Evolutionary conservation across 1,140 invertebrate genomes (phyloP), one percentile per base, ranked within the genome.

Genomic region (Dendrolimus punctatus): DNA sequence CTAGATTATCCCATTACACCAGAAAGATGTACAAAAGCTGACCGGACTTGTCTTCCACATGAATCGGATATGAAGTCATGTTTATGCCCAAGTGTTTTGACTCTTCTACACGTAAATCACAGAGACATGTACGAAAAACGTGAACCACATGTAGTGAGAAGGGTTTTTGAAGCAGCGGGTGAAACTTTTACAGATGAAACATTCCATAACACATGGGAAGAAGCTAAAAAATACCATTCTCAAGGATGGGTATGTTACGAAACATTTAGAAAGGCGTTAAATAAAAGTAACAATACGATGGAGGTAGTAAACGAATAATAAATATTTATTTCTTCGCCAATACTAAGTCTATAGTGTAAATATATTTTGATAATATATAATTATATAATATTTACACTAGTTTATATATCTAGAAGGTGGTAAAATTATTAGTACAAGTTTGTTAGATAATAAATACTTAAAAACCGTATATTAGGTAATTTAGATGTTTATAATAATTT

Each of bases 51-150:
- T 44, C 63, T 86, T 8, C 72, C 74, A 37, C 74, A 85, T n/a
- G 80, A 85, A 64, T 73, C 72, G 40, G 78, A 83, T 61, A 63
- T 74, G 52, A 83, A 71, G 60, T 58, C 75, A 8, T 78, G 75
- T 61, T 36, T 86, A 6, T 54, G 46, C 42, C 80, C 80, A 9
- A 81, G 76, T 57, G 59, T 84, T 38, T 61, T 86, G 42, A 85
- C 80, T 5, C 57, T 75, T 39, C 57, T 73, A 8, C 66, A 78
- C 57, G 78, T 86, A 6, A 76, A 60, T 57, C 83, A 84, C 50
- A 69, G 80, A 53, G 76, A 84, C 55, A 77, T 86, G 79, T 86
- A 72, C 57, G 68, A 66, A n/a, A 76, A 75, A 54, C 68, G 80
- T 44, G 71, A 76, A 8, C 71, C 71, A 38, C 7, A 66, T 7